Percentiles rank a stretch among this genome's conserved stretches.
Evolutionary conservation across 1,140 invertebrate genomes (phyloP).

Genomic region (Hypsibius dujardini): DNA sequence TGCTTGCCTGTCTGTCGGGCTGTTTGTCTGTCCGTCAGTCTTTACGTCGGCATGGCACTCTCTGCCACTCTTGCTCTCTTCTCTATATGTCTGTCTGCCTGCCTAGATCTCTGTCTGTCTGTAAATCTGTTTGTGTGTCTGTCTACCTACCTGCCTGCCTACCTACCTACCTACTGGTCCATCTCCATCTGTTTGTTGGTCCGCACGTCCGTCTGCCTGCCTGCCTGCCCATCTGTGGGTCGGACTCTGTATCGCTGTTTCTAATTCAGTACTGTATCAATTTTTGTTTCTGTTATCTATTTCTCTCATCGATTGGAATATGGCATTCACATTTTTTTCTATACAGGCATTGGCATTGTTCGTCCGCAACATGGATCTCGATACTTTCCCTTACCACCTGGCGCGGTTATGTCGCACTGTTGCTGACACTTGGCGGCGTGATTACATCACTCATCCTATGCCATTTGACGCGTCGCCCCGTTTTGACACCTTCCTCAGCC

Average conservation of each 20-base stretch:
- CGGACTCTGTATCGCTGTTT: no score
- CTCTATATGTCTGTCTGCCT: no score
- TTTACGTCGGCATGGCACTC: no score
- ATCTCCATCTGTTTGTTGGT: not conserved
- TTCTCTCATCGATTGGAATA: no score
- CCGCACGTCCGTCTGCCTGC: no score
- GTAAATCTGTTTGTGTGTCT: no score
- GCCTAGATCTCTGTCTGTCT: no score
- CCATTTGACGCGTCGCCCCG: not conserved
- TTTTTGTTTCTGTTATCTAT: not conserved
- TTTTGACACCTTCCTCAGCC: not conserved
- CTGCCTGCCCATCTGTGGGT: no score
- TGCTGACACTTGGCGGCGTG: not conserved
- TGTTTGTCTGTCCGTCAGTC: not conserved
- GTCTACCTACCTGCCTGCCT: no score
- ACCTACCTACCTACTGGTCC: not conserved
- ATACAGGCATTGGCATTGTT: not conserved
- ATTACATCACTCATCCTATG: not conserved
- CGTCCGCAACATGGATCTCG: not conserved
- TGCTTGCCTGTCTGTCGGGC: not conserved
- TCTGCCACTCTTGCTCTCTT: no score
- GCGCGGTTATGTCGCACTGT: not conserved
- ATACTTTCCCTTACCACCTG: conserved; percentile 5
- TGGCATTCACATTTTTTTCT: not conserved
- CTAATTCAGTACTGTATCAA: no score